These are phyloP conservation scores for Scaeva pyrastri DNA, from an alignment of 2,888 invertebrate species.

Conservation along the genomic window DNA sequence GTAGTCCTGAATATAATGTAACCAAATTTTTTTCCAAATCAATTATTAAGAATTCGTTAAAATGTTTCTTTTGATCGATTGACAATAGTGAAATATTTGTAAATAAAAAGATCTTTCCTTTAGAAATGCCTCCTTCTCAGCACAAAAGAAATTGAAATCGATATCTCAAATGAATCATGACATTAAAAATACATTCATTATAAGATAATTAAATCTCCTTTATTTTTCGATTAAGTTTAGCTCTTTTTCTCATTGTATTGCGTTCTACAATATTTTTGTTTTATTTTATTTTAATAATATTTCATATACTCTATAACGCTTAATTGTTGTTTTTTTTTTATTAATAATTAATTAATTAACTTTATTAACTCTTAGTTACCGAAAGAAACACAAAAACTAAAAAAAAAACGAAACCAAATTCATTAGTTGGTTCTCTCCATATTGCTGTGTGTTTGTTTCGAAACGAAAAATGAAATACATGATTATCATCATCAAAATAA, in stretches of 20 bases:
- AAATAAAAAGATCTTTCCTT: too few species aligned
- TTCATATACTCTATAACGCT: conserved; percentile 29
- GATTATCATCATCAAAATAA: conserved; percentile 13
- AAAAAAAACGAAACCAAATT: conserved; percentile 38
- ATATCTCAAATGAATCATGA: neutral
- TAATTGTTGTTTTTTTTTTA: conserved; percentile 25
- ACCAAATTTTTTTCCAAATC: too few species aligned
- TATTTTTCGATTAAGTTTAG: conserved; percentile 50
- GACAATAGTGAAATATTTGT: too few species aligned
- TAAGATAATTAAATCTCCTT: conserved; percentile 57
- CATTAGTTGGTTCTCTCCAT: conserved; percentile 28
- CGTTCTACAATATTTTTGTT: conserved; percentile 55
- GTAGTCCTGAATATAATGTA: too few species aligned
- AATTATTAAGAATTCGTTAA: too few species aligned
- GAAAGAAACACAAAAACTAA: conserved; percentile 50
- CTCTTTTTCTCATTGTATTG: conserved; percentile 36
- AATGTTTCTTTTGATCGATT: too few species aligned
- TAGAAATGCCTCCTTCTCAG: too few species aligned
- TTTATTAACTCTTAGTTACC: conserved; percentile 55
- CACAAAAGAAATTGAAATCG: too few species aligned
- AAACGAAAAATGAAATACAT: conserved; percentile 11
- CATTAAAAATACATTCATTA: neutral
- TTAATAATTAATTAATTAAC: conserved; percentile 16
- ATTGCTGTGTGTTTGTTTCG: conserved; percentile 37
- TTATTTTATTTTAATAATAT: conserved; percentile 37